Conservation (phyloP, 2,888 invertebrate genomes). For the Chironomus tentans region DNA sequence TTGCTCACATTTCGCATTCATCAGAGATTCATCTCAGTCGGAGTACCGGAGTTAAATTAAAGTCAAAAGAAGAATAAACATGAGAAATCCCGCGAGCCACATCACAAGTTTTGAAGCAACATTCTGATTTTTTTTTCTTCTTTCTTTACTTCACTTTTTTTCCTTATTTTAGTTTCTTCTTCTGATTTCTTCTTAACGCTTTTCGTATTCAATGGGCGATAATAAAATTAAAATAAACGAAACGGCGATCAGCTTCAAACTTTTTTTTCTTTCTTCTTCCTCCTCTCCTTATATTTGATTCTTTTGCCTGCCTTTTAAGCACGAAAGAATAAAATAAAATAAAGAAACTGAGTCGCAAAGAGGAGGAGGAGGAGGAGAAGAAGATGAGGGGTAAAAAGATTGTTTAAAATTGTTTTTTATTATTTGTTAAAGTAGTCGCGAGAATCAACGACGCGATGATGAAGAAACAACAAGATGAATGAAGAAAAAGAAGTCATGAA, state of each 20-base stretch:
- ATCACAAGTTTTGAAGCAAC: conserved; percentile 1
- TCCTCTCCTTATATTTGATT: background rate
- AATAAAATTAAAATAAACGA: conserved; percentile 23
- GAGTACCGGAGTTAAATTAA: background rate
- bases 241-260: conserved; percentile 1
- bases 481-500: background rate
- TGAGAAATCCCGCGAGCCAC: conserved; percentile 23
- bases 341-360: too few relatives aligned
- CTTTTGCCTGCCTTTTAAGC: background rate
- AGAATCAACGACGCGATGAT: background rate
- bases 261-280: background rate
- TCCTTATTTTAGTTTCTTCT: too few relatives aligned
- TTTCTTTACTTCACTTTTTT: background rate
- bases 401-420: conserved; percentile 9
- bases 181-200: conserved; percentile 3
- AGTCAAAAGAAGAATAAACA: background rate
- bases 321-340: too few relatives aligned
- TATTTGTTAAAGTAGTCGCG: conserved; percentile 16
- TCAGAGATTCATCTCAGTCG: background rate
- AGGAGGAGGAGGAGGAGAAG: background rate
- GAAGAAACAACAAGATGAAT: background rate
- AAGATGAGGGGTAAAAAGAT: background rate
- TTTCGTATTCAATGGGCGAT: conserved; percentile 19
- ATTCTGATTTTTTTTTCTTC: background rate
- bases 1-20: background rate